Conservation (phyloP, 2,113 vertebrate genomes). For the Podocnemis expansa region DNA sequence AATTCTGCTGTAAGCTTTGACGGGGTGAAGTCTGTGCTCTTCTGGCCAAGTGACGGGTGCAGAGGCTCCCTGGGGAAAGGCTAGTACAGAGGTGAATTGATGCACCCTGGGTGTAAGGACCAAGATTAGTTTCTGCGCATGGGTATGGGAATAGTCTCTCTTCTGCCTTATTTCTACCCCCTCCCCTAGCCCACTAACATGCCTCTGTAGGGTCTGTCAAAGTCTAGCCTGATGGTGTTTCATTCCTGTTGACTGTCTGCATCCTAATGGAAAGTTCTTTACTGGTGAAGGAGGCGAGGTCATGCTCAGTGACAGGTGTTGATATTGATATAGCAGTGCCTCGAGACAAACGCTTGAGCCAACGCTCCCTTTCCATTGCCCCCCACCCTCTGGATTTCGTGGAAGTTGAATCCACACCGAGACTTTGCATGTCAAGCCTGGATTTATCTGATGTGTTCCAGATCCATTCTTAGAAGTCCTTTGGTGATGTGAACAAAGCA, state of each 20-base stretch:
- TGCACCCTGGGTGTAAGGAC: neutral
- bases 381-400: neutral
- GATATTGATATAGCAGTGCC: neutral
- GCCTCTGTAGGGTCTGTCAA: neutral
- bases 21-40: neutral
- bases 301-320: neutral
- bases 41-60: neutral
- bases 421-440: conserved; percentile 2
- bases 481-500: conserved; percentile 32
- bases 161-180: neutral
- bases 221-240: neutral
- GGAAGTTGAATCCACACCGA: neutral
- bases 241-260: neutral
- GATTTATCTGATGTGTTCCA: conserved; percentile 47
- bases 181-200: neutral
- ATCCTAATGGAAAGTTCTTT: neutral
- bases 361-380: neutral
- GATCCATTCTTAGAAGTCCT: conserved; percentile 32
- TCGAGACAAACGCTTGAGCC: neutral
- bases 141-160: neutral
- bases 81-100: neutral
- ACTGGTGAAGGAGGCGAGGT: neutral
- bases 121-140: neutral
- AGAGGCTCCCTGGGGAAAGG: neutral
- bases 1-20: neutral